A percentile compares a stretch with the other conserved stretches of the same genome.
These are phyloP conservation scores for Doris montereyensis DNA, from an alignment of 2,888 invertebrate genomes.

Conservation along the genomic window DNA sequence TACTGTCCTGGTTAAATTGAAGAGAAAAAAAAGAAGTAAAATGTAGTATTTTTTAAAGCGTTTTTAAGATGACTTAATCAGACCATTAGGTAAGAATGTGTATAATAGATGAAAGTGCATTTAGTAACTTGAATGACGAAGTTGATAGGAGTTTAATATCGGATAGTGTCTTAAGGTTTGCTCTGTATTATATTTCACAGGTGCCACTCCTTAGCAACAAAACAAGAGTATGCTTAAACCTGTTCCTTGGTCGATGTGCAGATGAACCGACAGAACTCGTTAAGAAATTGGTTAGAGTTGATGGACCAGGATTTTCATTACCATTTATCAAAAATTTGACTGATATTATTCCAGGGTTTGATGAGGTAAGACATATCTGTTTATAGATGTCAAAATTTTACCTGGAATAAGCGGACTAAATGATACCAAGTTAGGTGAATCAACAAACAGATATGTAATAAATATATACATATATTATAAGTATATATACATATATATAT, in stretches of 20 bases:
- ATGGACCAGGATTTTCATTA: constrained; percentile 50
- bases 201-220: constrained; percentile 54
- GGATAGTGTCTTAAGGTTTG: too few relatives aligned
- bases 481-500: too few relatives aligned
- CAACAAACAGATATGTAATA: background rate
- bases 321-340: constrained; percentile 58
- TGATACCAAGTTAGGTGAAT: background rate
- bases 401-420: background rate
- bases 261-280: constrained; percentile 63
- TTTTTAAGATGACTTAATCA: too few relatives aligned
- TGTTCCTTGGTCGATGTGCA: constrained; percentile 64
- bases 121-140: too few relatives aligned
- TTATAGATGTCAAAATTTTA: background rate
- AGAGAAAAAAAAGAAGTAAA: too few relatives aligned
- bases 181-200: constrained; percentile 45
- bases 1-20: too few relatives aligned
- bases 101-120: too few relatives aligned
- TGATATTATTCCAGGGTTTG: constrained; percentile 57
- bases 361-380: constrained; percentile 54
- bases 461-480: too few relatives aligned
- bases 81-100: too few relatives aligned
- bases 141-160: too few relatives aligned
- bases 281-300: constrained; percentile 53
- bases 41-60: too few relatives aligned
- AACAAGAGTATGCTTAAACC: constrained; percentile 59